Evolutionary conservation across 2,113 vertebrate species (phyloP).

Genomic region (Lonchura striata): DNA sequence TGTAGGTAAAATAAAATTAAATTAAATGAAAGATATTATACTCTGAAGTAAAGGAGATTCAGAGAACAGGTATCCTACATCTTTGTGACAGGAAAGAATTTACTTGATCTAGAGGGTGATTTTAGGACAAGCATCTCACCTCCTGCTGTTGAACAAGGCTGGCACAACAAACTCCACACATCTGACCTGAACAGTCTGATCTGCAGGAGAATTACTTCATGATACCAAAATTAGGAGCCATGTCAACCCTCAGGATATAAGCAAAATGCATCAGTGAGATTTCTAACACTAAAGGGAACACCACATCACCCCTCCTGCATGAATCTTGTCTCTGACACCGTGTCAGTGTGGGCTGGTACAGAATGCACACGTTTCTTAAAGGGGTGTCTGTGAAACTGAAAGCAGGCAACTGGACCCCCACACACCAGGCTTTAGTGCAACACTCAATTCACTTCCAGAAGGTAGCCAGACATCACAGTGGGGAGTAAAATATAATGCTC

Average conservation of each 20-base stretch:
- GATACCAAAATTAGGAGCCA: neutral
- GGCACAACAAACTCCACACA: neutral
- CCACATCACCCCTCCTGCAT: neutral
- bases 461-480: neutral
- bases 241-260: neutral
- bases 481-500: neutral
- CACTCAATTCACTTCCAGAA: neutral
- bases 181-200: neutral
- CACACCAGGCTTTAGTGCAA: neutral
- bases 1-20: neutral
- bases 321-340: conserved; percentile 5
- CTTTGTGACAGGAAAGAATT: neutral
- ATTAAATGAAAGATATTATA: neutral
- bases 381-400: neutral
- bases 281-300: neutral
- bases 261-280: neutral
- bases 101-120: neutral
- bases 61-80: neutral
- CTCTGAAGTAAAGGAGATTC: neutral
- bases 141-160: neutral
- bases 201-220: neutral
- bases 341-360: neutral
- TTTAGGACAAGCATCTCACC: neutral
- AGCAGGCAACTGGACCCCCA: neutral
- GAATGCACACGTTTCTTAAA: neutral